These are phyloP conservation scores for Andrena fulva DNA, from an alignment of 2,888 invertebrate species.

Conservation along the genomic window DNA sequence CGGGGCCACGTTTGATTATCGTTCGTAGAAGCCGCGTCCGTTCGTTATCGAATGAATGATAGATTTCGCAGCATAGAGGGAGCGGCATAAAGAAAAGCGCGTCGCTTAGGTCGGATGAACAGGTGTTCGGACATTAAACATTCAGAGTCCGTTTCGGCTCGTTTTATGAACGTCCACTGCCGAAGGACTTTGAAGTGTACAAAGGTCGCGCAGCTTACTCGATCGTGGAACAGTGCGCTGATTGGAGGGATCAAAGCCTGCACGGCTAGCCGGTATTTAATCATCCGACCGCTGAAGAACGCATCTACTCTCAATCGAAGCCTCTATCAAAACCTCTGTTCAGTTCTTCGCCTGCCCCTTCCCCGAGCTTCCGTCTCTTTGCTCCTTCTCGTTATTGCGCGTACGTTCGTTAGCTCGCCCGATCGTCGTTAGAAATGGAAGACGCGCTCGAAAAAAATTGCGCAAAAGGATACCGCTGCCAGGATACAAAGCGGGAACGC, in stretches of 20 bases:
- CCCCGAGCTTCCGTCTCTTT: not conserved
- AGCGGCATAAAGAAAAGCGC: constrained; percentile 1
- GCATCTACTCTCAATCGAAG: constrained; percentile 53
- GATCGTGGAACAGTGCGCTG: constrained; percentile 67
- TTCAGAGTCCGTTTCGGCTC: constrained; percentile 66
- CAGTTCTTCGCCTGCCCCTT: constrained; percentile 38
- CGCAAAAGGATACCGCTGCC: too few relatives aligned
- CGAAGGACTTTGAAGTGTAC: constrained; percentile 65
- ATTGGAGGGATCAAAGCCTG: constrained; percentile 76
- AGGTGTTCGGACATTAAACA: constrained; percentile 69
- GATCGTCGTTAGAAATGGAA: constrained; percentile 1
- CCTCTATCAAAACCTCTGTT: constrained; percentile 47
- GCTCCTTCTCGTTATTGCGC: constrained; percentile 4
- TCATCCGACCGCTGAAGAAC: constrained; percentile 69
- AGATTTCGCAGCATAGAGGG: constrained; percentile 17
- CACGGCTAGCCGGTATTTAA: constrained; percentile 69
- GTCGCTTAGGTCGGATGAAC: constrained; percentile 22
- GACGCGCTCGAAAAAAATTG: not conserved
- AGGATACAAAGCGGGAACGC: not conserved
- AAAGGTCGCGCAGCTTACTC: constrained; percentile 64
- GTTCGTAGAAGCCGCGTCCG: not conserved
- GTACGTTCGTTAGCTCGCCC: constrained; percentile 18
- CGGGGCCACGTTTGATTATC: constrained; percentile 29
- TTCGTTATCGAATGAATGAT: constrained; percentile 38
- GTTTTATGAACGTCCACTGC: constrained; percentile 45